Base-by-base conservation (phyloP, 2,113 vertebrate genomes). In the Tringa solitaria region DNA sequence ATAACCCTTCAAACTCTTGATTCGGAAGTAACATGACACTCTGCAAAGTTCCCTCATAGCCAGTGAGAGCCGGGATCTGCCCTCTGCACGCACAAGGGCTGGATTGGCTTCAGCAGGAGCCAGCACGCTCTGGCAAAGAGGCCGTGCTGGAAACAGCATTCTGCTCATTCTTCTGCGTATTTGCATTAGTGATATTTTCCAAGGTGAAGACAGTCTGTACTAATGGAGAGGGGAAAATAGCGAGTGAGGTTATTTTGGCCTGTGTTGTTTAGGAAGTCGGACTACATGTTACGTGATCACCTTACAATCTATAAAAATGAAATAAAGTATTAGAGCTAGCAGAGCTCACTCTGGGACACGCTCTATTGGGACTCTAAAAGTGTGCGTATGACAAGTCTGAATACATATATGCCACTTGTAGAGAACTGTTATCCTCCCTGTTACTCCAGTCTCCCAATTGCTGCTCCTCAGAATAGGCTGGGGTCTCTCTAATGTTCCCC, bases 401-500 rank as follows among this genome's bases (percentile, higher is more conserved):
- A 35, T 32, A 18, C 11, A 23, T 30, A 6, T 3, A 35, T 46
- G 57, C 24, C 21, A 5, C 69, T 46, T n/a, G 45, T 1, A 20
- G 27, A 19, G 77, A 37, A 9, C 51, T 22, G 39, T 17, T 78
- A 15, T 14, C 24, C 20, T 32, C 18, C 13, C 59, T 15, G 84
- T 32, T 6, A 9, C 53, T 88, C 2, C 0, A 30, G 69, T 5
- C 23, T 73, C 30, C 48, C 26, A 4, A 54, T 12, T 5, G 27
- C 63, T 9, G 37, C 1, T 2, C 8, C 65, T 59, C 32, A 5
- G 43, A 8, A 30, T 3, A 51, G 69, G 43, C 82, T 68, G 14
- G 0, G 37, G 10, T 69, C 74, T 26, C 60, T 4, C 70, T 46
- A 4, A 5, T 3, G 3, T 37, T 33, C 48, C 57, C 5, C 0